Evolutionary conservation across 2,797 vertebrate species (phyloP), one percentile per base, ranked within the genome.

Genomic region (Merluccius polli): DNA sequence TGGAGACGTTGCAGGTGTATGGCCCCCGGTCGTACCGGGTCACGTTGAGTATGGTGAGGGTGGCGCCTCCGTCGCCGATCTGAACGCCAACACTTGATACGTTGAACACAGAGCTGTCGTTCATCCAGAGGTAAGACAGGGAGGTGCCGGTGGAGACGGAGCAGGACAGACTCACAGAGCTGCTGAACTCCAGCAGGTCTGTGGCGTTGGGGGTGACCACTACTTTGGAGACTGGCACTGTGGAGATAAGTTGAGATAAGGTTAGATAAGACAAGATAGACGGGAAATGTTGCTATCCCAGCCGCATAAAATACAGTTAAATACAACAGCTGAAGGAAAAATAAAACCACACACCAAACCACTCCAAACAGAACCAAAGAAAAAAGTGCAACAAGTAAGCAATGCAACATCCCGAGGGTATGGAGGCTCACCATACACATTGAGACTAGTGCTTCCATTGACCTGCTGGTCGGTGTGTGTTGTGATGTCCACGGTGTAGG

Each of bases 191-290:
- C 74, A 83, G 75, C 21, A 82, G 33, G 27, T 83, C 67, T 69
- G 78, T 79, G 3, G 27, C 8, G 74, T 31, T 79, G 33, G 75
- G n/a, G 10, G 9, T 68, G 30, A 83, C 16, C 1, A 0, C 9
- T 9, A 87, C 83, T 52, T 63, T 79, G 44, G 78, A 80, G 1
- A 86, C 82, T 69, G 10, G 77, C 7, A 0, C 88, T 91, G 86
- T 70, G 75, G 77, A 32, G 44, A 48, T n/a, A n/a, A n/a, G n/a
- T n/a, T n/a, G n/a, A n/a, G n/a, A n/a, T n/a, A 48, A 48, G 6
- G 16, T 18, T 6, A 16, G 41, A 4, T 16, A 44, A 44, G 41
- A 44, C 16, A 16, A 48, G 44, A 48, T 44, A 44, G 16, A 21
- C 6, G 44, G 12, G 16, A 18, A 48, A 48, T 1, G 16, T 48